Conservation (phyloP, 2,888 invertebrate species). For the Polymixis lichenea region DNA sequence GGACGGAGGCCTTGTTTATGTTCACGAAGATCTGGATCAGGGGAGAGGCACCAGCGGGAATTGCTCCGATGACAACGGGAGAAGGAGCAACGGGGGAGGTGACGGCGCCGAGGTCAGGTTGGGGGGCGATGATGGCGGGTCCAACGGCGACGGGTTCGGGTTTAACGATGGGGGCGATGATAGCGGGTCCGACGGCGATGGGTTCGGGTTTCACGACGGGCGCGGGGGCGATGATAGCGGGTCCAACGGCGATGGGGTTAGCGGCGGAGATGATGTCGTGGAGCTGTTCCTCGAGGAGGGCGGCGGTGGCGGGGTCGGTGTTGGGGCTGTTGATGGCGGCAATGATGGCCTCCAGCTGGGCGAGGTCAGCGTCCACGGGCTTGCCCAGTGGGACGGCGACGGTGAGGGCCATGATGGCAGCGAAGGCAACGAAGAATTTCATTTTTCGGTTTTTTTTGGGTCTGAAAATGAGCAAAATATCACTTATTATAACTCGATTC, state of each 20-base stretch:
- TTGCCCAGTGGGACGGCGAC: conserved; percentile 69
- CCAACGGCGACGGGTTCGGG: conserved; percentile 63
- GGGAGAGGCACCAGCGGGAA: conserved; percentile 53
- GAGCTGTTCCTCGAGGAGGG: conserved; percentile 73
- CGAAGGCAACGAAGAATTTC: conserved; percentile 80
- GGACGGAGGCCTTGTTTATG: conserved; percentile 63
- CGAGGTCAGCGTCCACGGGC: conserved; percentile 56
- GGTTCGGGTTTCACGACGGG: conserved; percentile 51
- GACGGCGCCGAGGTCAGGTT: not conserved
- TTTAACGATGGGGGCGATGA: conserved; percentile 57
- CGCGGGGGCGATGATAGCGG: conserved; percentile 54
- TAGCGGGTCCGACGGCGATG: conserved; percentile 61
- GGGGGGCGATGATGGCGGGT: conserved; percentile 62
- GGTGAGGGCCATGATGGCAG: conserved; percentile 75
- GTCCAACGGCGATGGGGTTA: conserved; percentile 62
- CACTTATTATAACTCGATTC: not conserved
- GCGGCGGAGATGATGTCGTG: conserved; percentile 65
- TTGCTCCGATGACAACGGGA: conserved; percentile 54
- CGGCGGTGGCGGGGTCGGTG: conserved; percentile 78
- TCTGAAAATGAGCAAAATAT: conserved; percentile 64
- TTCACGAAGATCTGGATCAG: conserved; percentile 75
- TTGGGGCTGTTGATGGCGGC: conserved; percentile 79
- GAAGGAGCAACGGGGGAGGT: conserved; percentile 33
- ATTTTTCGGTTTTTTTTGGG: conserved; percentile 66
- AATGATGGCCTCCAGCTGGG: conserved; percentile 72